These are phyloP conservation scores for Chrysopilus asiliformis DNA, from an alignment of 2,888 invertebrate species.

Conservation along the genomic window DNA sequence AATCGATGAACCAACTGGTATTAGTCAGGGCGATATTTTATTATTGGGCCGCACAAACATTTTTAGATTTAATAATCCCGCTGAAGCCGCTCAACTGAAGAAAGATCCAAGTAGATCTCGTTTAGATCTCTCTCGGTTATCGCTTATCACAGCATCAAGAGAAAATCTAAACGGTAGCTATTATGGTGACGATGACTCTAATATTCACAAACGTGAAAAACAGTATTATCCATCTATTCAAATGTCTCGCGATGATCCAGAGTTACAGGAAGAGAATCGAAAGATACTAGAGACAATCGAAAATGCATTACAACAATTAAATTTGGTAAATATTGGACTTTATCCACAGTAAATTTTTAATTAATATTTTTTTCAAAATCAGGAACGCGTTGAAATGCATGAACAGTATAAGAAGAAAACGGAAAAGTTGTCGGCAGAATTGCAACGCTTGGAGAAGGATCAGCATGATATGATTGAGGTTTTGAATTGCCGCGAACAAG, in stretches of 20 bases:
- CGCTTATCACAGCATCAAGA: slow-evolving; percentile 58
- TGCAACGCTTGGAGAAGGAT: slow-evolving; percentile 36
- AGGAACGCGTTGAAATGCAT: slow-evolving; percentile 39
- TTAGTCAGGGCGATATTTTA: slow-evolving; percentile 70
- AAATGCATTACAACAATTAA: slow-evolving; percentile 51
- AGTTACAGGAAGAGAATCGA: slow-evolving; percentile 50
- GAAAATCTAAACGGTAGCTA: slow-evolving; percentile 45
- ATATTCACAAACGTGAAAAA: slow-evolving; percentile 23
- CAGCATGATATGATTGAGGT: slow-evolving; percentile 43
- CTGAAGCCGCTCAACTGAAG: slow-evolving; percentile 70
- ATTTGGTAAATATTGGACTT: slow-evolving; percentile 23
- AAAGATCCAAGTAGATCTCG: slow-evolving; percentile 58
- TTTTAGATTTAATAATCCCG: slow-evolving; percentile 82
- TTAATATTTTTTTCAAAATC: too few species aligned
- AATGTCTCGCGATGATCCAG: slow-evolving; percentile 41
- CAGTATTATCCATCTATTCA: slow-evolving; percentile 33
- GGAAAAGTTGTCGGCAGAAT: slow-evolving; percentile 36
- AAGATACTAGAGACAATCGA: slow-evolving; percentile 53
- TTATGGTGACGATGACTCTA: slow-evolving; percentile 29
- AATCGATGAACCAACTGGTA: slow-evolving; percentile 61
- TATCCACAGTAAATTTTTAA: too few species aligned
- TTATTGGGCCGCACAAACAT: slow-evolving; percentile 65
- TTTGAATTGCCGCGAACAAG: slow-evolving; percentile 42
- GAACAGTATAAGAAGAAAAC: slow-evolving; percentile 35
- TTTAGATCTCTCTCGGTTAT: slow-evolving; percentile 66